Percentiles rank a stretch among this genome's conserved stretches.
phyloP scores from a whole-genome alignment of 2,888 invertebrate species.

The Ctenicera cuprea region DNA sequence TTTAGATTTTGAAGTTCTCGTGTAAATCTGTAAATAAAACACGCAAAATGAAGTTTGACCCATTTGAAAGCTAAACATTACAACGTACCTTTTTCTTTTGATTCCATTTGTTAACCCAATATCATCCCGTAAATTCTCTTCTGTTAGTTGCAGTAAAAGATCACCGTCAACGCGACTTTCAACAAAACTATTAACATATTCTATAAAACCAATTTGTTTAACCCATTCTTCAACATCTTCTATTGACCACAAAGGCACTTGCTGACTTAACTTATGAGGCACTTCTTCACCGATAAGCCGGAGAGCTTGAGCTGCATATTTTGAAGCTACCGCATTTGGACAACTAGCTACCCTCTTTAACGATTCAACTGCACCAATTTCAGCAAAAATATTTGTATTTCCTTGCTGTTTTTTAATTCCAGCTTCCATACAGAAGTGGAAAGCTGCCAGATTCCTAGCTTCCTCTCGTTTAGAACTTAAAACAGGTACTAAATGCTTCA shows the following conservation, averaged over 20 bases:
- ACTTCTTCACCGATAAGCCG: conserved; percentile 96
- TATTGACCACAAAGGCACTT: conserved; percentile 97
- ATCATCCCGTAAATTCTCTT: conserved; percentile 94
- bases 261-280: conserved; percentile 97
- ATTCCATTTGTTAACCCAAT: conserved; percentile 96
- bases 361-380: conserved; percentile 96
- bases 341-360: conserved; percentile 97
- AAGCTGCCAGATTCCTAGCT: conserved; percentile 96
- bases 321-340: conserved; percentile 97
- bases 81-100: conserved; percentile 86
- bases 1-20: conserved; percentile 94
- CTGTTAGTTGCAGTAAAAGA: conserved; percentile 91
- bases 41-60: background rate
- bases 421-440: conserved; percentile 99
- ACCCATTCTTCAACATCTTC: conserved; percentile 99
- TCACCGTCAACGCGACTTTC: conserved; percentile 98
- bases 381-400: conserved; percentile 92
- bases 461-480: conserved; percentile 96
- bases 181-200: conserved; percentile 88
- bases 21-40: conserved; percentile 81
- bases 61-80: background rate
- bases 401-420: conserved; percentile 97
- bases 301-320: conserved; percentile 95
- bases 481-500: conserved; percentile 94
- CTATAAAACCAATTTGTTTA: conserved; percentile 95